Evolutionary conservation across 35 echinoderm and acorn worm species (phyloP).

Genomic region (Nesometra sesokonis): DNA sequence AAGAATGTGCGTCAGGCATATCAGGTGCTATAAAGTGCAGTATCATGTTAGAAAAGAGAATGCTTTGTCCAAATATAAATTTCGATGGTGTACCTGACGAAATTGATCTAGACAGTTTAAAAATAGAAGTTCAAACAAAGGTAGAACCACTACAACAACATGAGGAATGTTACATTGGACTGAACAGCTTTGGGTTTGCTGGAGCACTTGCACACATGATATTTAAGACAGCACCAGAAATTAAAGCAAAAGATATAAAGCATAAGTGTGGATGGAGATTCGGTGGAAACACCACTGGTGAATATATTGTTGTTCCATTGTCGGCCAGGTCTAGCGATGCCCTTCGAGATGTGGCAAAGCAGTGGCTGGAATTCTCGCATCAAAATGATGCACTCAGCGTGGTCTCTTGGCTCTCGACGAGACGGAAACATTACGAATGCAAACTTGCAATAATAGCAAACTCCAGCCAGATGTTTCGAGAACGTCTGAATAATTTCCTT

Average conservation of each 20-base stretch:
- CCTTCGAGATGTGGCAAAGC: slow-evolving; percentile 34
- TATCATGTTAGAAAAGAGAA: slow-evolving; percentile 70
- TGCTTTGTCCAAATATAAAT: slow-evolving; percentile 65
- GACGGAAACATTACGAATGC: slow-evolving; percentile 48
- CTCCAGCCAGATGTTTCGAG: slow-evolving; percentile 49
- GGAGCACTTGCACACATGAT: slow-evolving; percentile 77
- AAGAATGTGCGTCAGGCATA: slow-evolving; percentile 64
- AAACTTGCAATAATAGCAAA: slow-evolving; percentile 53
- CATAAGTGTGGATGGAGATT: slow-evolving; percentile 36
- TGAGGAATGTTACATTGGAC: slow-evolving; percentile 44
- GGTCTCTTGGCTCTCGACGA: slow-evolving; percentile 54
- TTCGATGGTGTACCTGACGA: slow-evolving; percentile 44
- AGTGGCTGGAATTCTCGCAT: slow-evolving; percentile 46
- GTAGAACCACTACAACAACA: slow-evolving; percentile 9
- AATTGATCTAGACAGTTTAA: slow-evolving; percentile 57
- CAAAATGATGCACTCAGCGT: slow-evolving; percentile 42
- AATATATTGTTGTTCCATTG: slow-evolving; percentile 52
- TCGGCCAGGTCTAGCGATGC: slow-evolving; percentile 69
- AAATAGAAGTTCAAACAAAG: not conserved
- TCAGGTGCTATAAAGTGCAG: slow-evolving; percentile 56
- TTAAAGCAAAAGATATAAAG: not conserved
- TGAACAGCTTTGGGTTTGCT: slow-evolving; percentile 93
- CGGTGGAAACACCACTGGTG: slow-evolving; percentile 22
- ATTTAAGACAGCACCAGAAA: slow-evolving; percentile 63
- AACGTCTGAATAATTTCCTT: slow-evolving; percentile 35